These are phyloP conservation scores for Dasypus novemcinctus DNA, from an alignment of 2,113 vertebrate species.

Conservation along the genomic window DNA sequence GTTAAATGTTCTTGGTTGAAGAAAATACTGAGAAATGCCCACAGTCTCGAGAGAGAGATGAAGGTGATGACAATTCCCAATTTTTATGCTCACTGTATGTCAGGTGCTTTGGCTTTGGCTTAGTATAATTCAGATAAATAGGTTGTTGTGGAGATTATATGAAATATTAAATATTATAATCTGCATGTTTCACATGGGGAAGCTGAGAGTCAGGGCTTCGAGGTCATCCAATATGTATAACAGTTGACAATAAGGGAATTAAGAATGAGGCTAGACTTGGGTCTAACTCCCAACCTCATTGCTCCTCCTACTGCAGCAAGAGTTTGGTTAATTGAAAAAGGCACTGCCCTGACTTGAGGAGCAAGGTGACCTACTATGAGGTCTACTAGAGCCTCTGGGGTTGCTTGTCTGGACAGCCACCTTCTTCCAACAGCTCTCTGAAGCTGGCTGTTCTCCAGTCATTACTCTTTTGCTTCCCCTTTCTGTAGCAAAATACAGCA, in stretches of 20 bases:
- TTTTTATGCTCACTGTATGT: neutral
- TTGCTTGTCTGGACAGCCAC: neutral
- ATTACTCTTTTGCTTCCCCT: neutral
- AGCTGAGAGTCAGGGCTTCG: neutral
- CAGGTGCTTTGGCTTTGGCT: neutral
- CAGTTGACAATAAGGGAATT: neutral
- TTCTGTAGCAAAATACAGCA: neutral
- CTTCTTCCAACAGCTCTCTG: neutral
- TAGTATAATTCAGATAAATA: neutral
- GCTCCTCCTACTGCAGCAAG: neutral
- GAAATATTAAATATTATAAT: neutral
- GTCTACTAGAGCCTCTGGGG: neutral
- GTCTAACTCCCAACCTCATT: neutral
- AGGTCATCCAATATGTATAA: neutral
- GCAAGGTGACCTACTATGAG: neutral
- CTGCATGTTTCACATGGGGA: neutral
- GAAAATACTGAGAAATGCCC: neutral
- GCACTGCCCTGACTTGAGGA: neutral
- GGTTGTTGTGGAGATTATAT: too few relatives aligned
- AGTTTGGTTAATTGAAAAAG: neutral
- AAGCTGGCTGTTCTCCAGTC: neutral
- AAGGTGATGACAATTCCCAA: neutral
- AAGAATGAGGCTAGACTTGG: neutral
- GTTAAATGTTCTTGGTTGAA: neutral
- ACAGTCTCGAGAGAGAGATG: neutral